Evolutionary conservation across 2,113 vertebrate genomes (phyloP), one percentile per base, ranked within the genome.

Genomic region (Xiphias gladius): DNA sequence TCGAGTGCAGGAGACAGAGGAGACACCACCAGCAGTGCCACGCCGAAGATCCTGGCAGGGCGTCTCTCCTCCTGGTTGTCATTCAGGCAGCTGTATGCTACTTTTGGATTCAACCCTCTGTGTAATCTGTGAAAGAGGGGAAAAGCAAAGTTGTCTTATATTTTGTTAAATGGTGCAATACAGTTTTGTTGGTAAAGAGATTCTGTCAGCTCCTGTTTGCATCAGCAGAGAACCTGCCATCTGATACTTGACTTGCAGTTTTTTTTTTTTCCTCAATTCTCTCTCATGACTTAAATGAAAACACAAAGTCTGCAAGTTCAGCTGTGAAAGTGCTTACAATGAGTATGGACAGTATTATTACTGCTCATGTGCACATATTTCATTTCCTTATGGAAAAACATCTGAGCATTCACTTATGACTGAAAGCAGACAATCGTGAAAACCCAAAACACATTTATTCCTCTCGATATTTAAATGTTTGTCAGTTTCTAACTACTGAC

Each of bases 221-320:
- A 86, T 93, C 91, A 93, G 91, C 92, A 90, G 30, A 75, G 74
- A 83, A 82, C 24, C 39, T 61, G 91, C 61, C 79, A 93, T 89
- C 86, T 70, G 86, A 90, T 90, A 92, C 79, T 80, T 5, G 82
- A 89, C 88, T 76, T 74, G 58, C 72, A 37, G 76, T 79, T 76
- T 62, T 78, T 52, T 65, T 71, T 46, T 71, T 30, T 10, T 35
- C 48, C 26, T 9, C 57, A 64, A 72, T 78, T 91, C 62, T 70
- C 68, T 79, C 66, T 22, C 48, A 73, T 78, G 71, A 81, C 70
- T 52, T 41, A 54, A 87, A 35, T 17, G 0, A 79, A 88, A 93
- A 79, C 20, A 82, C 79, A 66, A 73, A 67, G 83, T 89, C 26
- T 7, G 83, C 90, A 88, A 61, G 39, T 81, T 70, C 0, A 1